Evolutionary conservation across 2,113 vertebrate genomes (phyloP), one percentile per base, ranked within the genome.

Genomic region (Melanostigma gelatinosum): DNA sequence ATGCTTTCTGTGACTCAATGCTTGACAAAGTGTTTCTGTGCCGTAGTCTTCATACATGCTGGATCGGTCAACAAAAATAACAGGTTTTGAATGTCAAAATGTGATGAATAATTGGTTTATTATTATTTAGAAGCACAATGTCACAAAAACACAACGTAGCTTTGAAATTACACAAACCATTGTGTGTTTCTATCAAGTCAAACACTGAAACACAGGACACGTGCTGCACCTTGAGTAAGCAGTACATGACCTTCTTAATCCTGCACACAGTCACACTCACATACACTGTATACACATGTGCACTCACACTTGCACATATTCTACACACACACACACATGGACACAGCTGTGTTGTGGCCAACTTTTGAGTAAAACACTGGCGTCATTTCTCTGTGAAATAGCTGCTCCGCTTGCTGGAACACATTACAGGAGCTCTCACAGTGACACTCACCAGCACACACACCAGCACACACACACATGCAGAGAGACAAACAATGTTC

Each of bases 311-410:
- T 1, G 8, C 1, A 62, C 16, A 66, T n/a, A 34, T n/a, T 3
- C 1, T 32, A 62, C 8, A 6, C 9, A 6, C 22, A 64, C 62
- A 68, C 58, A 48, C 60, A 57, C 40, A 20, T 1, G 55, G 57
- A 77, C 66, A 52, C 78, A 72, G 81, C 78, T 86, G 76, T 12
- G 24, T 54, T 71, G 27, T 76, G 82, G 38, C 79, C 84, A 77
- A 85, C 73, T 88, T 89, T 66, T 46, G 3, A 70, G 58, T 72
- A 42, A 40, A 15, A 85, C 52, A 55, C 42, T 84, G 75, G 84
- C 68, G 72, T 82, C 72, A 84, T 75, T 44, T 27, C 36, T 81
- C 34, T 3, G 22, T 64, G 75, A 65, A 74, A 60, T 42, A 36
- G 16, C 46, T 72, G 3, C 20, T 10, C 34, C 4, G 32, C 52